Percentiles rank a stretch among this genome's conserved stretches.
phyloP scores from a whole-genome alignment of 2,797 vertebrate species.

The Eleutherodactylus coqui region DNA sequence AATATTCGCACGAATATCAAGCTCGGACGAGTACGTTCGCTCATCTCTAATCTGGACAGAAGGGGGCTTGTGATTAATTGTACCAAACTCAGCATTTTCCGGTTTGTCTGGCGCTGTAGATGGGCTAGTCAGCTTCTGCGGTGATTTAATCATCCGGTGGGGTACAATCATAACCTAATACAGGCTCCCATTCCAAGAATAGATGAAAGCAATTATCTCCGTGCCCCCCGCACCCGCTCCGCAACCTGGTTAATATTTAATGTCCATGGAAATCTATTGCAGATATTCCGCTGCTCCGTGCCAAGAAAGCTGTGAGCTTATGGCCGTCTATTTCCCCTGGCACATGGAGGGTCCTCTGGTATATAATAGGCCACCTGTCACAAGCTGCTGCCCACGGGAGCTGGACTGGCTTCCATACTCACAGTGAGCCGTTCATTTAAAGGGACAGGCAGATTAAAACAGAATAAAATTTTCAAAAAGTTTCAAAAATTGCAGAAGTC shows the following conservation, averaged over 20 bases:
- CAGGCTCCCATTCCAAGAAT: neutral
- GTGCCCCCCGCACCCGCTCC: neutral
- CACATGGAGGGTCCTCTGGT: conserved; percentile 9
- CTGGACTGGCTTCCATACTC: neutral
- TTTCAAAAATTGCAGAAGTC: neutral
- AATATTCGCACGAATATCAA: too few relatives aligned
- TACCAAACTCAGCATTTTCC: too few relatives aligned
- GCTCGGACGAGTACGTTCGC: too few relatives aligned
- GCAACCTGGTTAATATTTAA: conserved; percentile 14
- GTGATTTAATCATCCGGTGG: neutral
- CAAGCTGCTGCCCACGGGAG: conserved; percentile 16
- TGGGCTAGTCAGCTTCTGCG: too few relatives aligned
- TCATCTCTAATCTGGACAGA: too few relatives aligned
- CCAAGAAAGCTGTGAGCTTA: conserved; percentile 32
- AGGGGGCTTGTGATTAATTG: too few relatives aligned
- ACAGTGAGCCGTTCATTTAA: neutral
- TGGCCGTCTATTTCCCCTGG: conserved; percentile 25
- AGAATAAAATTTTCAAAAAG: neutral
- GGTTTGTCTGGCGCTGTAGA: too few relatives aligned
- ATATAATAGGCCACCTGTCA: conserved; percentile 25
- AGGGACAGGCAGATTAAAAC: neutral
- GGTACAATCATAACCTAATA: neutral
- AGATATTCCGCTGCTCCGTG: conserved; percentile 7
- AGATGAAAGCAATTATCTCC: neutral
- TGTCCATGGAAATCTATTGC: neutral